These are phyloP conservation scores for Bubalus kerabau DNA, from an alignment of 2,113 vertebrate genomes.

Conservation along the genomic window DNA sequence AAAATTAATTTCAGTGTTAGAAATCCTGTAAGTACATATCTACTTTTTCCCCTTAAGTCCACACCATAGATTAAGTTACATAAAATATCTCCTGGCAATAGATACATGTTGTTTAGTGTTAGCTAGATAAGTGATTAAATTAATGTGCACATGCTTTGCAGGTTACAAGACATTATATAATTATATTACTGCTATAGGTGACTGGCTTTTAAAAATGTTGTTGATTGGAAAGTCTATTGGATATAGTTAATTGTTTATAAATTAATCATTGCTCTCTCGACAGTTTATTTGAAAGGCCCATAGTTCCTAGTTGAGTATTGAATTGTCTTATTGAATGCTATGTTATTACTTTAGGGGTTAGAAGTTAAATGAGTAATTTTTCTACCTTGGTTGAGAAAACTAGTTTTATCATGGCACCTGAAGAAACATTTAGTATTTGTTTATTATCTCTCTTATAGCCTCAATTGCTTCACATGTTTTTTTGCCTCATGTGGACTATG, in stretches of 20 bases:
- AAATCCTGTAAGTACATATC: background rate
- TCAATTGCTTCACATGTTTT: background rate
- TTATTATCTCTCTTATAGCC: background rate
- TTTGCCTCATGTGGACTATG: background rate
- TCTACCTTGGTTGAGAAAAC: background rate
- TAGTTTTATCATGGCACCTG: background rate
- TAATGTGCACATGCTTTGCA: background rate
- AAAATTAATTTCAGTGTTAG: background rate
- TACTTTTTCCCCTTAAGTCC: background rate
- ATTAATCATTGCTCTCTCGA: constrained; percentile 22
- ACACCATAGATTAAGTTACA: background rate
- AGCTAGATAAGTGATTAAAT: background rate
- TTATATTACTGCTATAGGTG: background rate
- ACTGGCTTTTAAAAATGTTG: background rate
- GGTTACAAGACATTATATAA: constrained; percentile 10
- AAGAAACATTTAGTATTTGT: background rate
- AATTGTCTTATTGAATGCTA: constrained; percentile 13
- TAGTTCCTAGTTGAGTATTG: background rate
- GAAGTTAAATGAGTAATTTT: background rate
- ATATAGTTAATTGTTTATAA: constrained; percentile 3
- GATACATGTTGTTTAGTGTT: background rate
- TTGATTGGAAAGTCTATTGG: background rate
- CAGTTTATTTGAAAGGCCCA: constrained; percentile 18
- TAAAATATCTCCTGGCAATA: background rate
- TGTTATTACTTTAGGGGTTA: background rate